Base-by-base conservation (phyloP, 2,113 vertebrate species). In the Salvelinus alpinus region DNA sequence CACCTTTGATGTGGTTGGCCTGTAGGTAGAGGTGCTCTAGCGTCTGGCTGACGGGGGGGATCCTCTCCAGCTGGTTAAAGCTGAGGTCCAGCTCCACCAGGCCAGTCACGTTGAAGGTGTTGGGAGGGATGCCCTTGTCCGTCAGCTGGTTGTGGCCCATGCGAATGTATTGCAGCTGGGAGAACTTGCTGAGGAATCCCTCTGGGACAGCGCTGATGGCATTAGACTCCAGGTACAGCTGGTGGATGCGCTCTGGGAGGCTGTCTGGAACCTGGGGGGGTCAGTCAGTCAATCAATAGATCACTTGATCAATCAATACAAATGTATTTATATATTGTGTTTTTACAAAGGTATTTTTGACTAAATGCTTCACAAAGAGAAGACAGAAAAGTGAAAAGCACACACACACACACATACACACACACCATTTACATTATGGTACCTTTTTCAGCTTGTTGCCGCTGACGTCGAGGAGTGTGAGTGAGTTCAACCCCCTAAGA, bases 21-120 rank as follows among this genome's bases (percentile, higher is more conserved):
- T 99, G 97, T 71, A 99, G 94, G 79, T 99, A 99, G 69, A 99
- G 95, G 86, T 99, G 95, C 87, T 98, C 94, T 0, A 99, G 93
- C 34, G 93, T 95, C 88, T 94, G 93, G 88, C 84, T 97, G 87
- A 99, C 95, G 0, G 88, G 84, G 0, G 98, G 98, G 74, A 99
- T 99, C 83, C 95, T 94, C 93, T 97, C 96, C 74, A 99, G 93
- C 81, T 95, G 94, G 90, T 99, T 99, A 90, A 94, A 98, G 78
- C 96, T 98, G 20, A 99, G 94, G 77, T 99, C 97, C 16, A 99
- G 93, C 88, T 99, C 97, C 0, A 99, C 94, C 82, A 99, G 88
- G 77, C 95, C 97, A 60, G 92, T 96, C 89, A 96, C 91, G 24
- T 99, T 99, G 84, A 99, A 99, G 31, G 95, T 92, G 90, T 96